Percentiles rank a stretch among this genome's conserved stretches.
phyloP scores from a whole-genome alignment of 2,797 vertebrate species.

The Phoxinus dragarum region DNA sequence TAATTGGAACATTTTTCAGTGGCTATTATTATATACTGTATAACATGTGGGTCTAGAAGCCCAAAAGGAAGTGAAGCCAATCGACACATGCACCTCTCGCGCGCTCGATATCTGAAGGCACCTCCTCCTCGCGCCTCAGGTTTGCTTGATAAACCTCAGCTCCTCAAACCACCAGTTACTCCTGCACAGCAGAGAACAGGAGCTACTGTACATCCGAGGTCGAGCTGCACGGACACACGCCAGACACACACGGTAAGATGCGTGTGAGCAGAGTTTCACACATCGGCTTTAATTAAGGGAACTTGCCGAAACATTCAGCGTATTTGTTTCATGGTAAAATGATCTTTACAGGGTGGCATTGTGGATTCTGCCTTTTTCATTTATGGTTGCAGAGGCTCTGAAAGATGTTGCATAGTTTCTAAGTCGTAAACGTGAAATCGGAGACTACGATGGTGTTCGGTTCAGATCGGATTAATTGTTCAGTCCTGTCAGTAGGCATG shows the following conservation, averaged over 20 bases:
- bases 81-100: not conserved
- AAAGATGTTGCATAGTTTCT: slow-evolving; percentile 16
- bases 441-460: not conserved
- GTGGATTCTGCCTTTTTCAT: not conserved
- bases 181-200: not conserved
- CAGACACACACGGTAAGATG: slow-evolving; percentile 30
- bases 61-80: not conserved
- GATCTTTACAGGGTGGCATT: not conserved
- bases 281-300: not conserved
- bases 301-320: slow-evolving; percentile 12
- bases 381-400: not conserved
- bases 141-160: slow-evolving; percentile 42
- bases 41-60: not conserved
- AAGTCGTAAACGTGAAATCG: not conserved
- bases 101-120: slow-evolving; percentile 10
- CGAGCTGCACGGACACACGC: not conserved
- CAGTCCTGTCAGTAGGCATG: not conserved
- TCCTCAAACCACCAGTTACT: slow-evolving; percentile 23
- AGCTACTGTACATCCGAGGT: not conserved
- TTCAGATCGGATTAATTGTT: not conserved
- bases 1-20: not conserved
- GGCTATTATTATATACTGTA: not conserved
- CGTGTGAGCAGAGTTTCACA: not conserved
- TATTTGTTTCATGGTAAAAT: not conserved
- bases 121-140: slow-evolving; percentile 48